Conservation (phyloP, 2,113 vertebrate genomes). For the Pelvicachromis taeniatus region DNA sequence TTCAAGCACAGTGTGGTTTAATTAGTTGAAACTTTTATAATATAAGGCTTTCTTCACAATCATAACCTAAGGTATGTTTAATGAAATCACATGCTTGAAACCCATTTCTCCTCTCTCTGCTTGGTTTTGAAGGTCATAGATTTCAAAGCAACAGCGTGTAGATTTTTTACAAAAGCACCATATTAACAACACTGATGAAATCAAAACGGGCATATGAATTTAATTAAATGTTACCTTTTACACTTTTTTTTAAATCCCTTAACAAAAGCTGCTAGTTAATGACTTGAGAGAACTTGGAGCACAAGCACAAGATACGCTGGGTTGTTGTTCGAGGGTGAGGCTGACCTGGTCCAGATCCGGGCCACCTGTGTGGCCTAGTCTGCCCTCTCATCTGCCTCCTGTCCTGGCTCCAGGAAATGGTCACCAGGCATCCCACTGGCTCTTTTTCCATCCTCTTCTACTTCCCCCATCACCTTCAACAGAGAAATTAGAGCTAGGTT, state of each 20-base stretch:
- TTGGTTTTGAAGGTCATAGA: not conserved
- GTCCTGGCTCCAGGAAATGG: conserved; percentile 66
- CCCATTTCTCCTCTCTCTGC: conserved; percentile 17
- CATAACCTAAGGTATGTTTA: conserved; percentile 31
- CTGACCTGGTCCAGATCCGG: conserved; percentile 64
- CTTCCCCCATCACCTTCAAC: not conserved
- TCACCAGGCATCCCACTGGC: conserved; percentile 49
- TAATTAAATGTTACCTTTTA: not conserved
- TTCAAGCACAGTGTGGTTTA: conserved; percentile 62
- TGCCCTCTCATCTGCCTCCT: conserved; percentile 65
- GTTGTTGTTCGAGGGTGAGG: not conserved
- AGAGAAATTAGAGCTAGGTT: not conserved
- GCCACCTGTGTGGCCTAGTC: conserved; percentile 65
- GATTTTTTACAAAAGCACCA: not conserved
- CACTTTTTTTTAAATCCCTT: not conserved
- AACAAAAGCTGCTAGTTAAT: not conserved
- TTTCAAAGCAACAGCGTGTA: conserved; percentile 14
- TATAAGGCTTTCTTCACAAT: conserved; percentile 25
- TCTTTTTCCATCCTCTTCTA: not conserved
- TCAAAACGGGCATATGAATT: conserved; percentile 20
- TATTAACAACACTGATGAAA: conserved; percentile 9
- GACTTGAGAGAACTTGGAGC: conserved; percentile 12
- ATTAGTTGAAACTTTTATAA: conserved; percentile 64
- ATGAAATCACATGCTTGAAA: conserved; percentile 28
- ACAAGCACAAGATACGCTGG: conserved; percentile 19